Conservation (phyloP, 2,797 vertebrate genomes). For the Gadopsis marmoratus region DNA sequence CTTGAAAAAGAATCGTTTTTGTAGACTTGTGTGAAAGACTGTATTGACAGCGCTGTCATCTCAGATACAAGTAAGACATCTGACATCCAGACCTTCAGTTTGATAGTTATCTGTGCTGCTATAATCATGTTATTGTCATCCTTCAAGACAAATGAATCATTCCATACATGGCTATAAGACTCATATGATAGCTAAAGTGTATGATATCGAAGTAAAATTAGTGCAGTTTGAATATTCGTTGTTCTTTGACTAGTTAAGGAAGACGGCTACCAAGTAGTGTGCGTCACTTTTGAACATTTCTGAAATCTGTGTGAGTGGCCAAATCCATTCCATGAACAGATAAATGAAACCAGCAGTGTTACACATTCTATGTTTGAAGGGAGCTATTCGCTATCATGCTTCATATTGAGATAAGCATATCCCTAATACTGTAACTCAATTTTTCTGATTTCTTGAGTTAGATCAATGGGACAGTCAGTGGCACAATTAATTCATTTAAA, state of each 20-base stretch:
- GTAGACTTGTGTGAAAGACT: slow-evolving; percentile 7
- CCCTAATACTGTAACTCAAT: not conserved
- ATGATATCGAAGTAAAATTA: not conserved
- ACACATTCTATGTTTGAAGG: not conserved
- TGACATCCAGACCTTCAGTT: slow-evolving; percentile 38
- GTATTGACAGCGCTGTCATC: slow-evolving; percentile 38
- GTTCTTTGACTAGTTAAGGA: not conserved
- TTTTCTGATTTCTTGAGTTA: slow-evolving; percentile 5
- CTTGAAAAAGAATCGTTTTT: slow-evolving; percentile 1
- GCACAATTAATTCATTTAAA: not conserved
- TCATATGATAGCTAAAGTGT: not conserved
- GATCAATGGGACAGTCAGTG: not conserved
- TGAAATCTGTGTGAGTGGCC: slow-evolving; percentile 1
- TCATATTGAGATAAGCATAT: slow-evolving; percentile 3
- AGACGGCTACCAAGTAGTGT: slow-evolving; percentile 6
- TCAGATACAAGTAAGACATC: slow-evolving; percentile 11
- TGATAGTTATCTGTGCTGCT: slow-evolving; percentile 42
- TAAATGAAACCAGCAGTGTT: slow-evolving; percentile 11
- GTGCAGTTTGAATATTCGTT: not conserved
- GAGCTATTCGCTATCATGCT: not conserved
- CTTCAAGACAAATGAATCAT: slow-evolving; percentile 17
- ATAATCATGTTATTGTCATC: slow-evolving; percentile 36
- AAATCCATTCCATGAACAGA: slow-evolving; percentile 7
- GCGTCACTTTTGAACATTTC: slow-evolving; percentile 8
- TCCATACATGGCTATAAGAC: not conserved